Evolutionary conservation across 2,797 vertebrate genomes (phyloP).

Genomic region (Centroberyx gerrardi): DNA sequence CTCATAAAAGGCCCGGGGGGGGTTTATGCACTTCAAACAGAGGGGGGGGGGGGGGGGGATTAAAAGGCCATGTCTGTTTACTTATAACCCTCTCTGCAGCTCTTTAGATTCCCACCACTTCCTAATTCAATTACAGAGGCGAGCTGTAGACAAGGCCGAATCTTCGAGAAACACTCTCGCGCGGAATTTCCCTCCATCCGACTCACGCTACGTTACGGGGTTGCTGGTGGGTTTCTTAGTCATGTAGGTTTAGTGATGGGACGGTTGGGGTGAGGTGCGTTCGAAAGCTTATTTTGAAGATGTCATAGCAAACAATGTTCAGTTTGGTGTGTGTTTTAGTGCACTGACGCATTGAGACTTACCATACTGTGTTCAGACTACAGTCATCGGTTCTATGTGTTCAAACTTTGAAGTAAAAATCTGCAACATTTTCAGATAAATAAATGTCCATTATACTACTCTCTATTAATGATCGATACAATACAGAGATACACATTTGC

Average conservation of each 20-base stretch:
- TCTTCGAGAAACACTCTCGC: conserved; percentile 64
- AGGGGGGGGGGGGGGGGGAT: conserved; percentile 47
- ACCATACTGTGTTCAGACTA: no score
- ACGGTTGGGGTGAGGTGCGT: conserved; percentile 30
- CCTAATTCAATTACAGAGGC: conserved; percentile 81
- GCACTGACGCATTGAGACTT: no score
- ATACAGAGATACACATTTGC: neutral
- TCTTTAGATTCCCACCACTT: conserved; percentile 80
- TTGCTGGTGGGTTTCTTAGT: conserved; percentile 48
- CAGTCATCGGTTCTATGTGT: no score
- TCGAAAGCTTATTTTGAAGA: conserved; percentile 14
- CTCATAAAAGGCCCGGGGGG: conserved; percentile 74
- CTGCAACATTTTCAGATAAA: no score
- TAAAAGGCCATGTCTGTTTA: conserved; percentile 83
- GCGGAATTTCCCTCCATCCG: conserved; percentile 63
- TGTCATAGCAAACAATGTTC: neutral
- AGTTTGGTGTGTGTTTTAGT: no score
- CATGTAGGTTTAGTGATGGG: conserved; percentile 26
- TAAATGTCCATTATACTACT: neutral
- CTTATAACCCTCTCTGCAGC: conserved; percentile 79
- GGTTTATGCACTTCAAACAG: conserved; percentile 76
- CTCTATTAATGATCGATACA: conserved; percentile 30
- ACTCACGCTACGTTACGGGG: conserved; percentile 52
- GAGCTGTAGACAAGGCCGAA: conserved; percentile 62
- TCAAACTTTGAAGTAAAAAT: no score